Base-by-base conservation (phyloP, 2,113 vertebrate species). In the Semnopithecus entellus region DNA sequence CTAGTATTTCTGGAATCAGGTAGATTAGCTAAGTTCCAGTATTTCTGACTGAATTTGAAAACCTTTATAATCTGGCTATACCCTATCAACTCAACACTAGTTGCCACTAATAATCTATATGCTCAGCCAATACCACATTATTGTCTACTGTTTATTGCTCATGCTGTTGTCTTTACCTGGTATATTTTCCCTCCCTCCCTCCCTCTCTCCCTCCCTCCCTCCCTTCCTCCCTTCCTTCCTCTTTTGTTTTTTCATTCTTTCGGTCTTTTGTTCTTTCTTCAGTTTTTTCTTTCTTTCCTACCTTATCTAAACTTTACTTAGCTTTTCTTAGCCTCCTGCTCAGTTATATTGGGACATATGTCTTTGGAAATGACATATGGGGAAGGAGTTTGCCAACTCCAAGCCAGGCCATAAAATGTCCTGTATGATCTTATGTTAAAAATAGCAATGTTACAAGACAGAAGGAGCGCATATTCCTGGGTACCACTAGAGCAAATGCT, bases 11-110 rank as follows among this genome's bases (percentile, higher is more conserved):
- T 48, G 45, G 45, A 48, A 48, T 48, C 45, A 48, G 45, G 45
- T 48, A 48, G 45, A 9, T 48, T 1, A 20, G 18, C 1, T 45
- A 72, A 57, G 48, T 90, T 11, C 32, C 25, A 38, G 2, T 35
- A 72, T 91, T 73, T 80, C 25, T 76, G 50, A 13, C 4, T 80
- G 18, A 75, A 87, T 90, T 91, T 91, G 6, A 13, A 92, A 57
- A 86, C 10, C 20, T 9, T 5, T 83, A 7, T 43, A 32, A 76
- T 40, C 14, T 68, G 16, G 0, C 35, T 27, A 73, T 1, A 80
- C 6, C 10, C 18, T 76, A 12, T 59, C 25, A 70, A 27, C 7
- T 88, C 55, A 80, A 25, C 7, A 38, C 0, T 45, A 40, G 20
- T 35, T 92, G 23, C 7, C 20, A 57, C 1, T 3, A 92, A 52